Evolutionary conservation across 2,888 invertebrate species (phyloP), one percentile per base, ranked within the genome.

Genomic region (Cryptophagus acutangulus): DNA sequence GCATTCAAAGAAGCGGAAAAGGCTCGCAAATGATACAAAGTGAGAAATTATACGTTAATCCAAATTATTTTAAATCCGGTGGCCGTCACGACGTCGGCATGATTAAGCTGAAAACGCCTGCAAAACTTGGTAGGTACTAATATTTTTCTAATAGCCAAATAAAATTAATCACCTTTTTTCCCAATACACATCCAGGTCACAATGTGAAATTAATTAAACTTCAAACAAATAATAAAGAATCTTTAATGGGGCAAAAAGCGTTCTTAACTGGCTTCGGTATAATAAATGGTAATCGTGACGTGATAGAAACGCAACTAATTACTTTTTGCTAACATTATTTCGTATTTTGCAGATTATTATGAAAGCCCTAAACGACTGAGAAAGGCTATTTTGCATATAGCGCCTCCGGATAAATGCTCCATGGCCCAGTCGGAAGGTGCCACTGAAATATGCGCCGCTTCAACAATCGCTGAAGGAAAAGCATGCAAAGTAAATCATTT

Each of bases 241-340:
- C 53, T 17, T 47, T 69, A 8, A 43, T 65, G 9, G 64, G 64
- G n/a, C 55, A 58, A 44, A 65, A 61, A 0, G 66, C 59, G 3
- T 67, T 57, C 46, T 45, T 69, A 17, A 67, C 66, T 2, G 69
- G 69, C 30, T 66, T 67, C 51, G 69, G 69, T 2, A 62, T 67
- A 33, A 62, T 61, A 17, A 65, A 69, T 43, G 67, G 67, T 66
- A 59, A 44, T n/a, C n/a, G n/a, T n/a, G n/a, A n/a, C n/a, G 37
- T 43, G 25, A 33, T 29, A 31, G 8, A 30, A 34, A 8, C 26
- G 9, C n/a, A n/a, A n/a, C n/a, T 33, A 9, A 15, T 16, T 5
- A 18, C n/a, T 18, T 4, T 34, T 17, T 34, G 12, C n/a, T 29
- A 17, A 36, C 28, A 26, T 13, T 6, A 15, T 17, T 18, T 13